Percentiles rank a stretch among this genome's conserved stretches.
Evolutionary conservation across 2,888 invertebrate genomes (phyloP).

Genomic region (Lasioglossum lativentre): DNA sequence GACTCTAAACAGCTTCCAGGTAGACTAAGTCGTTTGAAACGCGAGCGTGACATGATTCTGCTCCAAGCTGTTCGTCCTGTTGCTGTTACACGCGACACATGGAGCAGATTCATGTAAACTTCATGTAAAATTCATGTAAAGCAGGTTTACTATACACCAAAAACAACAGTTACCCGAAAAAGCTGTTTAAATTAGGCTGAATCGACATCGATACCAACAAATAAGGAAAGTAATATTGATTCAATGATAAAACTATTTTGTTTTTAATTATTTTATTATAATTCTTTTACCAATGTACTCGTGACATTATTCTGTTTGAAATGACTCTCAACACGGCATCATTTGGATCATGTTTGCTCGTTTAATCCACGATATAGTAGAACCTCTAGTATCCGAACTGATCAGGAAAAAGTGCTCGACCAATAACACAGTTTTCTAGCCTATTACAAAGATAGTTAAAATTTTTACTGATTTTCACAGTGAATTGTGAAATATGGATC

Average conservation of each 20-base stretch:
- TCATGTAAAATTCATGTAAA: not conserved
- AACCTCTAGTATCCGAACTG: no score
- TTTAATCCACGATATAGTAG: no score
- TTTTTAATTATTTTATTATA: no score
- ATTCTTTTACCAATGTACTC: no score
- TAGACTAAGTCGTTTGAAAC: conserved; percentile 27
- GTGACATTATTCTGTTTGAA: no score
- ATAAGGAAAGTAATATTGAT: not conserved
- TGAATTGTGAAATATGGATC: no score
- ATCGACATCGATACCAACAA: not conserved
- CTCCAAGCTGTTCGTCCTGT: conserved; percentile 2
- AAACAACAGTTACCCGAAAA: not conserved
- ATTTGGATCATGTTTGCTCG: no score
- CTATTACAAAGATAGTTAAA: no score
- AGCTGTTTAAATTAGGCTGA: not conserved
- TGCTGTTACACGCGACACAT: not conserved
- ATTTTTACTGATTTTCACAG: no score
- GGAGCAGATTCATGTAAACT: not conserved
- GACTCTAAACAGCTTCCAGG: conserved; percentile 24
- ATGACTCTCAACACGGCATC: no score
- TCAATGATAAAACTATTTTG: not conserved
- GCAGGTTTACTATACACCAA: not conserved
- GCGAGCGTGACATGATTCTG: conserved; percentile 15
- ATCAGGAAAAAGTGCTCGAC: no score
- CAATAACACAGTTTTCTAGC: no score